These are phyloP conservation scores for Catostylus mosaicus DNA, from an alignment of 30 jellyfish, hydroid and myxozoan genomes.

Conservation along the genomic window DNA sequence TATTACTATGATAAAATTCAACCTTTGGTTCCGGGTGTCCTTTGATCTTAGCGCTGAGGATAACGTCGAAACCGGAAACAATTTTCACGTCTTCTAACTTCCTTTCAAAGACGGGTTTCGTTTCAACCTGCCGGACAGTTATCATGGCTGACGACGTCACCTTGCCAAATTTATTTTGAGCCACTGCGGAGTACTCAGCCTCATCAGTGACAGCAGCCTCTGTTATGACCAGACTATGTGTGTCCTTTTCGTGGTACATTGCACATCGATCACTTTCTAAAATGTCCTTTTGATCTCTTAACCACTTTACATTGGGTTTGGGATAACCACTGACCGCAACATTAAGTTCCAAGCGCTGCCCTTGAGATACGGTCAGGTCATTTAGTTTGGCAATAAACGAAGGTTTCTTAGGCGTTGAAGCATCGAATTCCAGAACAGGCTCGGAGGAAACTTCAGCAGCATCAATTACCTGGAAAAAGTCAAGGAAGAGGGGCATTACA, in stretches of 20 bases:
- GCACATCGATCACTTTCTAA: conserved; percentile 37
- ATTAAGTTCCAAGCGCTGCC: conserved; percentile 57
- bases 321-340: conserved; percentile 68
- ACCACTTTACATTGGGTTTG: conserved; percentile 71
- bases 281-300: conserved; percentile 74
- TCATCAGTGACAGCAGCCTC: conserved; percentile 68
- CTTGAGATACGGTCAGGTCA: conserved; percentile 49
- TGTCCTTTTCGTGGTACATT: conserved; percentile 24
- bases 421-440: conserved; percentile 3
- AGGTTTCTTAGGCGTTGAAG: conserved; percentile 46
- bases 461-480: conserved; percentile 27
- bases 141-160: conserved; percentile 72
- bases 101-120: conserved; percentile 68
- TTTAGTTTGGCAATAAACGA: conserved; percentile 27
- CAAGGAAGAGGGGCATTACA: too few relatives aligned
- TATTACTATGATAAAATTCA: conserved; percentile 77
- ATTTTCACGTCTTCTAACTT: conserved; percentile 59
- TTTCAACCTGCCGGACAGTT: conserved; percentile 49
- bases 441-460: conserved; percentile 25
- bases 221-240: conserved; percentile 32
- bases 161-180: conserved; percentile 64
- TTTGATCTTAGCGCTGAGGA: conserved; percentile 58
- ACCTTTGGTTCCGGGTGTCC: conserved; percentile 90
- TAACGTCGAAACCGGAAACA: conserved; percentile 68
- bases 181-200: conserved; percentile 83